A percentile compares a stretch with the other conserved stretches of the same genome.
Evolutionary conservation across 2,797 vertebrate species (phyloP).

Genomic region (Coendou prehensilis): DNA sequence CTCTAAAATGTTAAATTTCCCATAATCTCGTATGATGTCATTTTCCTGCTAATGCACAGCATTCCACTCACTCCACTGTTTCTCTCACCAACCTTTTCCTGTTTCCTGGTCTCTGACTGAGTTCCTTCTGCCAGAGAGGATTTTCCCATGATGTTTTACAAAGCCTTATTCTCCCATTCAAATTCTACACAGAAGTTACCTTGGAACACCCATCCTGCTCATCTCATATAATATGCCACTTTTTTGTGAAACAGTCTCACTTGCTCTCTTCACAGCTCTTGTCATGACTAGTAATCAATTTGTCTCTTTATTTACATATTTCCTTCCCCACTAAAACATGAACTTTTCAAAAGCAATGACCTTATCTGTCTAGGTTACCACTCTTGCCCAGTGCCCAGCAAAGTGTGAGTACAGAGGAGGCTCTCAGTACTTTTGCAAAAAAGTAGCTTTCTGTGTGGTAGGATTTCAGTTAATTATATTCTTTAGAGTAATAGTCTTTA

Average conservation of each 20-base stretch:
- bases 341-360: background rate
- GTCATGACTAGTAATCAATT: background rate
- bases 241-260: background rate
- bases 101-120: background rate
- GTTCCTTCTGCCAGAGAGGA: background rate
- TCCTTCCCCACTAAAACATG: background rate
- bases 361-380: background rate
- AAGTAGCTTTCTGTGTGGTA: background rate
- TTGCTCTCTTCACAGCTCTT: background rate
- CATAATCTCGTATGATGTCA: background rate
- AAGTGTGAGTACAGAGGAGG: background rate
- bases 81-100: background rate
- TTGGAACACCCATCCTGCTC: background rate
- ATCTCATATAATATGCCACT: background rate
- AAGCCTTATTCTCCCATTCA: background rate
- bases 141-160: background rate
- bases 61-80: background rate
- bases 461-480: background rate
- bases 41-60: background rate
- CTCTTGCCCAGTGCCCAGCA: background rate
- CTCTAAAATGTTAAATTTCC: background rate
- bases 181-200: background rate
- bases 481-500: background rate
- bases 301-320: background rate
- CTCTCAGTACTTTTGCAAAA: background rate